Percentiles rank a stretch among this genome's conserved stretches.
Evolutionary conservation across 23 tunicate genomes (phyloP).

Genomic region (Trididemnum nubilum): DNA sequence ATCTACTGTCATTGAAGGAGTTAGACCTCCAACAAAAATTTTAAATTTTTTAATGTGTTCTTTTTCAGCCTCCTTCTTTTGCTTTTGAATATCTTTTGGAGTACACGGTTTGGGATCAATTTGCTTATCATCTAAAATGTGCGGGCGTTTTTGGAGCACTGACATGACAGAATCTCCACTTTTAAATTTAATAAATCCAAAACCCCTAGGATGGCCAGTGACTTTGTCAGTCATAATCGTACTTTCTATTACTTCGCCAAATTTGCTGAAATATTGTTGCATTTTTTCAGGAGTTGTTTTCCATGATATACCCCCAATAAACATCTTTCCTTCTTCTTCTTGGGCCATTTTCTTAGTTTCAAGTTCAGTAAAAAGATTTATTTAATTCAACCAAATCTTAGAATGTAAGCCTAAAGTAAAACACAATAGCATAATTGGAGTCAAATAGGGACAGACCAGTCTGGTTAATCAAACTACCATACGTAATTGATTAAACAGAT

Average conservation of each 20-base stretch:
- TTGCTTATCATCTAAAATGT: slow-evolving; percentile 49
- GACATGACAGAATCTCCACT: slow-evolving; percentile 21
- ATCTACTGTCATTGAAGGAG: slow-evolving; percentile 36
- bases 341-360: too few species aligned
- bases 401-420: too few species aligned
- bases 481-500: too few species aligned
- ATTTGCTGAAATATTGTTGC: slow-evolving; percentile 25
- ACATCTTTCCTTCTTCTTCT: too few species aligned
- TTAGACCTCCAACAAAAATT: slow-evolving; percentile 52
- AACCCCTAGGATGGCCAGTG: too few species aligned
- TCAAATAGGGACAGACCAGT: too few species aligned
- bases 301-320: too few species aligned
- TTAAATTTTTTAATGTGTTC: slow-evolving; percentile 41
- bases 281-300: slow-evolving; percentile 40
- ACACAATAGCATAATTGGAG: too few species aligned
- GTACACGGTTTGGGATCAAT: slow-evolving; percentile 64
- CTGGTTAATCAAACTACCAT: too few species aligned
- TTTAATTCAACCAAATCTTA: too few species aligned
- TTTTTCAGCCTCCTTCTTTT: slow-evolving; percentile 43
- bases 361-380: slow-evolving; percentile 35
- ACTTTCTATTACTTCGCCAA: slow-evolving; percentile 33
- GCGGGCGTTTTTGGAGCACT: slow-evolving; percentile 44
- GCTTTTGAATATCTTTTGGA: slow-evolving; percentile 46
- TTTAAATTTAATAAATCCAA: slow-evolving; percentile 36
- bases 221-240: too few species aligned